Percentiles rank a stretch among this genome's conserved stretches.
These are phyloP conservation scores for Carollia perspicillata DNA, from an alignment of 2,113 vertebrate species.

Conservation along the genomic window DNA sequence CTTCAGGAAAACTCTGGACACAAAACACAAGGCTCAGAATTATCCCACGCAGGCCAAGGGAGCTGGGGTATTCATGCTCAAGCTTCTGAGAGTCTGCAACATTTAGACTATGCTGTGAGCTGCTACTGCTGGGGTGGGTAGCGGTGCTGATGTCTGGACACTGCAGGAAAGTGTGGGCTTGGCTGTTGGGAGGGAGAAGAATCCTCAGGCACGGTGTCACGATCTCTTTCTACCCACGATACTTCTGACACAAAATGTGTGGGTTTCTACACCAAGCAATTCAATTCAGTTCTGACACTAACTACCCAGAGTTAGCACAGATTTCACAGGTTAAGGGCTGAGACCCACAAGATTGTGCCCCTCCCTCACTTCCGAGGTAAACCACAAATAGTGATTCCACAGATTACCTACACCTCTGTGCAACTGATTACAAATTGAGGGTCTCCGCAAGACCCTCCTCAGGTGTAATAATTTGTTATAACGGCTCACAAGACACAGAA, in stretches of 20 bases:
- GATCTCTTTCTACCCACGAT: background rate
- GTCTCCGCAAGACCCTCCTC: background rate
- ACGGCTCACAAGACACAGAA: background rate
- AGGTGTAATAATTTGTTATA: background rate
- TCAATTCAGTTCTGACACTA: background rate
- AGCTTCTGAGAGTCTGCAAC: background rate
- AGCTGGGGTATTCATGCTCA: background rate
- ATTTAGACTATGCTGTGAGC: background rate
- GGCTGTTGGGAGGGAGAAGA: background rate
- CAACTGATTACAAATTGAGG: background rate
- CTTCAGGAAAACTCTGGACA: background rate
- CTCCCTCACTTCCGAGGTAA: background rate
- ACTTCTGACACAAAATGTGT: background rate
- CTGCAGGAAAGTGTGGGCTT: background rate
- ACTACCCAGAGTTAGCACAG: background rate
- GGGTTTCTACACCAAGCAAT: background rate
- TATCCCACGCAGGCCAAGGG: background rate
- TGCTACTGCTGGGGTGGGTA: background rate
- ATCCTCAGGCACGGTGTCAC: background rate
- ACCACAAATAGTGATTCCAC: background rate
- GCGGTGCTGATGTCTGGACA: background rate
- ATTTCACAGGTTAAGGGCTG: background rate
- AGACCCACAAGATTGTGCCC: background rate
- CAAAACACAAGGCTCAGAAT: background rate
- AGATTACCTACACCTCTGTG: background rate